Evolutionary conservation across 1,140 invertebrate species (phyloP).

Genomic region (Neotoxoptera formosana): DNA sequence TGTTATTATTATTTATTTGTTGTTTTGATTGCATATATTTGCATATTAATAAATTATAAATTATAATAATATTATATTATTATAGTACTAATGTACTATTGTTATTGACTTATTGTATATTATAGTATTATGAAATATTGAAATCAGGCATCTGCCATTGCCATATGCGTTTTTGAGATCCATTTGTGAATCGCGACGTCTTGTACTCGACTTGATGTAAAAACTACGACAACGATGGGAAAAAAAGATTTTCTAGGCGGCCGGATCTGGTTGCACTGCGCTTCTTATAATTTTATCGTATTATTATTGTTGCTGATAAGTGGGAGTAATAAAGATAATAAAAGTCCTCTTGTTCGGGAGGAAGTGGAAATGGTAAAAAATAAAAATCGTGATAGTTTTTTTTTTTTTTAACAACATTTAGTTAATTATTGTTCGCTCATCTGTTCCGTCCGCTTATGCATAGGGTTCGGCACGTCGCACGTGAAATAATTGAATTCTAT

Average conservation of each 20-base stretch:
- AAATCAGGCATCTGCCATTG: too few species aligned
- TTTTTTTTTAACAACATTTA: constrained; percentile 11
- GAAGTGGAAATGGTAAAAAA: constrained; percentile 45
- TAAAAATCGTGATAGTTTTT: constrained; percentile 12
- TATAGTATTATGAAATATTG: too few species aligned
- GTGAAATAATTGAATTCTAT: neutral
- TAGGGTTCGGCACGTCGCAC: neutral
- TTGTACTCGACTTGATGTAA: neutral
- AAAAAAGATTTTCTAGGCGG: neutral
- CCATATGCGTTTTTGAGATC: neutral
- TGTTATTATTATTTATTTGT: neutral
- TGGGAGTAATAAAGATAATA: constrained; percentile 29
- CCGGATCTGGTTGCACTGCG: neutral
- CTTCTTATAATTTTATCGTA: neutral
- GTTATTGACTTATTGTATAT: too few species aligned
- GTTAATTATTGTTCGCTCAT: neutral
- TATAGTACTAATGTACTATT: too few species aligned
- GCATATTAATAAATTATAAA: too few species aligned
- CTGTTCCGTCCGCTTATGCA: neutral
- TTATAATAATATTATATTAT: too few species aligned
- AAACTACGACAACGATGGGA: neutral
- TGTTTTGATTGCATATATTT: neutral
- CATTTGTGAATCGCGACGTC: too few species aligned
- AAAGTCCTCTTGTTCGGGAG: neutral
- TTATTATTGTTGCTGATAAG: neutral